These are phyloP conservation scores for Zaprionus davidi DNA, from an alignment of 1,140 invertebrate species.

Conservation along the genomic window DNA sequence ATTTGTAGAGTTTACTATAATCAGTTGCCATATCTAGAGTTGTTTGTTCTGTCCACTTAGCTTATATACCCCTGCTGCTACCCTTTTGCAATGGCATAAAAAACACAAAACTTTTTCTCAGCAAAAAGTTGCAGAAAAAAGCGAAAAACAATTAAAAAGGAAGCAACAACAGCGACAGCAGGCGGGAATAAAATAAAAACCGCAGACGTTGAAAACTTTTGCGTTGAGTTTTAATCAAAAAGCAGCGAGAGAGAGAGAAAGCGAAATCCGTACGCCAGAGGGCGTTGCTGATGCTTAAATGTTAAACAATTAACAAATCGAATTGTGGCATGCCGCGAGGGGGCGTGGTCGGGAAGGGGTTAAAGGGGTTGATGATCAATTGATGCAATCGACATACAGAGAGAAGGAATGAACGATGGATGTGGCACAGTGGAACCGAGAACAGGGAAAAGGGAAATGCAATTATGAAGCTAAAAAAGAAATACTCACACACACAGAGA, in stretches of 20 bases:
- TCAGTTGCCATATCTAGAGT: neutral
- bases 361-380: neutral
- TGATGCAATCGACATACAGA: neutral
- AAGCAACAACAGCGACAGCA: neutral
- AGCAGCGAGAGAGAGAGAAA: neutral
- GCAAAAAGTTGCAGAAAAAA: neutral
- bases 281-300: slow-evolving; percentile 27
- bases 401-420: neutral
- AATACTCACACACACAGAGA: neutral
- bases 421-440: neutral
- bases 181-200: neutral
- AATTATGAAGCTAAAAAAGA: slow-evolving; percentile 69
- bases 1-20: neutral
- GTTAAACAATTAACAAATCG: slow-evolving; percentile 30
- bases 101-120: neutral
- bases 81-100: neutral
- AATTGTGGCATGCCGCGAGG: slow-evolving; percentile 13
- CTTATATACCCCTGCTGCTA: neutral
- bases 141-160: slow-evolving; percentile 4
- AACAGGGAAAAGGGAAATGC: slow-evolving; percentile 67
- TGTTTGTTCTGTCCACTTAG: neutral
- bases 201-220: slow-evolving; percentile 10
- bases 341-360: neutral
- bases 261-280: slow-evolving; percentile 16
- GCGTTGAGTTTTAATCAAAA: slow-evolving; percentile 15